Evolutionary conservation across 2,888 invertebrate genomes (phyloP), one percentile per base, ranked within the genome.

Genomic region (Minunthozetes semirufus): DNA sequence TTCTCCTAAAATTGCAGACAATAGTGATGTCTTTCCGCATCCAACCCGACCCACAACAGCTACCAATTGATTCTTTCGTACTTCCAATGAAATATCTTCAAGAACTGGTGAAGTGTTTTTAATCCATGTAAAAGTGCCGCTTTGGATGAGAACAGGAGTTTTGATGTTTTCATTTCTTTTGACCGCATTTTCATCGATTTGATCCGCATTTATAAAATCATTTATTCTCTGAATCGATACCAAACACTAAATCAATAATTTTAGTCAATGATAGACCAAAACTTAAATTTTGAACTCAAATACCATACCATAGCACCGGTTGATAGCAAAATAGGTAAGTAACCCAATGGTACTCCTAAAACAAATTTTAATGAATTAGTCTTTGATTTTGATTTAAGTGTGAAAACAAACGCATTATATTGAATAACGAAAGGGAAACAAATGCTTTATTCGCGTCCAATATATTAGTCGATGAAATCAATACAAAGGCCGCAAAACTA

Each of bases 121-220:
- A 73, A 90, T 93, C 98, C 98, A 98, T 0, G 90, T 85, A 84
- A 98, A 98, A 75, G 86, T 87, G 0, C 93, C 96, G 81, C 92
- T 90, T 81, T 93, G 90, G 77, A 97, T 72, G 0, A 73, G 13
- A 29, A 76, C 19, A 11, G 74, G 19, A 53, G 13, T 38, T 9
- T 74, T 48, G 9, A 25, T 22, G 17, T 72, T 71, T 0, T 71
- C 29, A 53, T 78, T 59, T 38, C 76, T 72, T n/a, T 46, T 4
- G 15, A 78, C 74, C 13, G 77, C 59, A 50, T 76, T 70, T 46
- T 74, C 77, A 73, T 79, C 79, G 9, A 79, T 27, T 73, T 79
- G 78, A 73, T 79, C 78, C 48, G 77, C 72, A 74, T 78, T 76
- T 6, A 79, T 71, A 61, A 74, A 79, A 29, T 76, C 77, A 83